Percentiles rank a stretch among this genome's conserved stretches.
Evolutionary conservation across 2,113 vertebrate species (phyloP).

Genomic region (Nyctereutes procyonoides): DNA sequence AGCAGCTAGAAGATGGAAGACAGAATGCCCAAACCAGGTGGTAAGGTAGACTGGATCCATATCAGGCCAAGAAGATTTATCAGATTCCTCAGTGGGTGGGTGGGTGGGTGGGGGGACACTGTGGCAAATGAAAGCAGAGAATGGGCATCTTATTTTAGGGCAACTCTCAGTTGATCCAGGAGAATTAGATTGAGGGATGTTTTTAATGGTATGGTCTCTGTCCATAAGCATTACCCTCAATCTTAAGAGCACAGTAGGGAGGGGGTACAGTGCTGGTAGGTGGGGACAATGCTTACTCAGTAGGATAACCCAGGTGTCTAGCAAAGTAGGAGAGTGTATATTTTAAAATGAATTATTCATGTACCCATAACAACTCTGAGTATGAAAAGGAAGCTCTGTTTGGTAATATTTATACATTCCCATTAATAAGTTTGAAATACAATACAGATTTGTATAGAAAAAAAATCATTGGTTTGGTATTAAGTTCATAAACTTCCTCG

Average conservation of each 20-base stretch:
- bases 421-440: neutral
- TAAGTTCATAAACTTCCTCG: neutral
- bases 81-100: neutral
- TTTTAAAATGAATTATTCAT: neutral
- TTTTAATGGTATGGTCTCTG: neutral
- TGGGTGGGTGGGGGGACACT: too few relatives aligned
- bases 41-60: fast-evolving
- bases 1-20: neutral
- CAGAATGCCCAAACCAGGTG: neutral
- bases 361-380: neutral
- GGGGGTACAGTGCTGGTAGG: neutral
- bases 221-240: fast-evolving
- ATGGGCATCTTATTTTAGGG: neutral
- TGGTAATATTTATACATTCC: neutral
- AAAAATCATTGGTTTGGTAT: neutral
- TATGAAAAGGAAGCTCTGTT: neutral
- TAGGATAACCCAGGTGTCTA: neutral
- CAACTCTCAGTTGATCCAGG: neutral
- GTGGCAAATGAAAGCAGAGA: neutral
- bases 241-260: neutral
- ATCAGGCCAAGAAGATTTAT: neutral
- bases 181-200: neutral
- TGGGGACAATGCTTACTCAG: too few relatives aligned
- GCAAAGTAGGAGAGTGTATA: neutral
- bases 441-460: neutral